Base-by-base conservation (phyloP, 37 sponge, comb jelly and placozoan genomes). In the Axinella damicornis region DNA sequence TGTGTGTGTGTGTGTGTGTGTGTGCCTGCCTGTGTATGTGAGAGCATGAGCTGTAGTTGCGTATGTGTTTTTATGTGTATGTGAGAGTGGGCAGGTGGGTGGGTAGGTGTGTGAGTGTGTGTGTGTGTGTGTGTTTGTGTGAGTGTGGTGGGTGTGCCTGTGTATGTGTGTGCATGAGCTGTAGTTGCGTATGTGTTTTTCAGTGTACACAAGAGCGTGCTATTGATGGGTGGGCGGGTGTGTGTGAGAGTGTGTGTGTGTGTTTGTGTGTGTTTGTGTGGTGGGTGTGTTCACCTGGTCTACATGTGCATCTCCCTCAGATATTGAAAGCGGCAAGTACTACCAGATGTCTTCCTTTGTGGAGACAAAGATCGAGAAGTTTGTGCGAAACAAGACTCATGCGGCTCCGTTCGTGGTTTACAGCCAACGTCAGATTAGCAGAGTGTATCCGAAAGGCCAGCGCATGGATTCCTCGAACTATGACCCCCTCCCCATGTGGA, bases 271-370 rank as follows among this genome's bases (percentile, higher is more conserved):
- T 62, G 46, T 46, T 4, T 46, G 46, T 46, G 46, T 46, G 46
- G 46, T 46, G 46, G 4, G 46, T 46, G 46, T 46, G 46, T 46
- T 46, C 4, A 12, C 46, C 46, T 9, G 46, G 9, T 46, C 46
- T 12, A 4, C 9, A 46, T 46, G 46, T 12, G 4, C 46, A 46
- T 35, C 22, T 46, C 41, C 63, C 27, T 33, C 74, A 78, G 83
- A 77, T 46, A 70, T 84, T 36, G 89, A 73, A 1, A 63, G 60
- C 13, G 90, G 92, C 17, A 91, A 86, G 65, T 95, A 86, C 79
- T 89, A 76, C 57, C 88, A 96, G 36, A 99, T 99, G 99, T 93
- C 94, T 0, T 99, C 99, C 0, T 99, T 99, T 85, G 82, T 90
- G 24, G 99, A 99, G 84, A 99, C 92, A 36, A 93, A 89, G 66